Percentiles rank a stretch among this genome's conserved stretches.
phyloP scores from a whole-genome alignment of 2,888 invertebrate species.

The Caenorhabditis sp. region DNA sequence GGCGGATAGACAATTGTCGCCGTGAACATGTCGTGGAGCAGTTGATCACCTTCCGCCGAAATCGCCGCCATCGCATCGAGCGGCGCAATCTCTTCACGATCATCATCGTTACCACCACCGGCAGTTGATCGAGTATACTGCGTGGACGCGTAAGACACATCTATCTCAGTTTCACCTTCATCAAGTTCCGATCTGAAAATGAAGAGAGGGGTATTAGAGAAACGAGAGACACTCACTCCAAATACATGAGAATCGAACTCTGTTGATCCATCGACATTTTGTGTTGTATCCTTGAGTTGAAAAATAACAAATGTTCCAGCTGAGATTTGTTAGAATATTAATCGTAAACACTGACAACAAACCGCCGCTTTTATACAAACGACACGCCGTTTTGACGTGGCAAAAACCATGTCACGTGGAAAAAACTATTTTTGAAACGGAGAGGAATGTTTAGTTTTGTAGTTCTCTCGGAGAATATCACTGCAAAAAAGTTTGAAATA shows the following conservation, averaged over 20 bases:
- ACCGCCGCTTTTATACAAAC: no score
- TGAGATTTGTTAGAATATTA: no score
- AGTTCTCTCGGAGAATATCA: no score
- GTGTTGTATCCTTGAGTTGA: not conserved
- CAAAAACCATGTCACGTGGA: no score
- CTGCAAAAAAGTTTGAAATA: no score
- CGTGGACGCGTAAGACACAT: not conserved
- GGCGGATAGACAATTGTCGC: slow-evolving; percentile 20
- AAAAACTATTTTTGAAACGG: no score
- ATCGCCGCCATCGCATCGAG: not conserved
- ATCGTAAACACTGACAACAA: no score
- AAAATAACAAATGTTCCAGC: no score
- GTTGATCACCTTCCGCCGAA: not conserved
- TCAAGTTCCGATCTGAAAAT: not conserved
- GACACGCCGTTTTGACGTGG: no score
- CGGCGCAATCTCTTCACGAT: slow-evolving; percentile 4
- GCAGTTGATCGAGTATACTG: slow-evolving; percentile 3
- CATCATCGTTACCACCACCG: slow-evolving; percentile 1
- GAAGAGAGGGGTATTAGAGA: not conserved
- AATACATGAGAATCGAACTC: not conserved
- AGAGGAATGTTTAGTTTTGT: no score
- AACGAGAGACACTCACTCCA: not conserved
- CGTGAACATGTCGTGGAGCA: slow-evolving; percentile 24
- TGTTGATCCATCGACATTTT: not conserved
- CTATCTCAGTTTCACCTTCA: not conserved